Conservation (phyloP, 2,888 invertebrate genomes). For the Drosophila vallismaia region DNA sequence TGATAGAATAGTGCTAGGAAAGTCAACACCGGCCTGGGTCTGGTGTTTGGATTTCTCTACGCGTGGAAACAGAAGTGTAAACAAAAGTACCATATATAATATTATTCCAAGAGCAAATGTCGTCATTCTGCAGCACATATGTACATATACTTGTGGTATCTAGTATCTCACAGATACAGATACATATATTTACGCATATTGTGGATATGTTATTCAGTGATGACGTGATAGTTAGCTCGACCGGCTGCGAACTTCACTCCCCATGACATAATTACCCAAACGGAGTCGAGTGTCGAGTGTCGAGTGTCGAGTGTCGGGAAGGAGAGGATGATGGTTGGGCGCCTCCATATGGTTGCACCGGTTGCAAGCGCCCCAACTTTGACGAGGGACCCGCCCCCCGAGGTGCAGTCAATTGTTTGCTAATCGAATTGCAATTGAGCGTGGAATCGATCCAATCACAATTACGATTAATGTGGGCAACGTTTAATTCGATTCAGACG, state of each 20-base stretch:
- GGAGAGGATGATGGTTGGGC: slow-evolving; percentile 16
- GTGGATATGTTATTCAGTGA: background rate
- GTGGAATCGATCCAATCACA: slow-evolving; percentile 25
- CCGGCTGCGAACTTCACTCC: slow-evolving; percentile 13
- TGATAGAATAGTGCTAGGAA: background rate
- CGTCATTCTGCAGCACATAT: slow-evolving; percentile 19
- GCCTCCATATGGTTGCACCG: slow-evolving; percentile 24
- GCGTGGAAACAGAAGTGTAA: slow-evolving; percentile 19
- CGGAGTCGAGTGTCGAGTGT: slow-evolving; percentile 20
- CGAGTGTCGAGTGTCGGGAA: no score
- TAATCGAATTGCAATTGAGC: slow-evolving; percentile 31
- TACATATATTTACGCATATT: background rate
- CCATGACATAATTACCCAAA: slow-evolving; percentile 45
- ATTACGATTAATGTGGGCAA: slow-evolving; percentile 10
- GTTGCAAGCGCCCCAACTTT: background rate
- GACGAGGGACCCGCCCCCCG: background rate
- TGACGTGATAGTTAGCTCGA: slow-evolving; percentile 39
- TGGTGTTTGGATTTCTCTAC: background rate
- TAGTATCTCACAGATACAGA: slow-evolving; percentile 4
- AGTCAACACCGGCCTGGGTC: background rate
- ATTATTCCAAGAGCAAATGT: slow-evolving; percentile 17
- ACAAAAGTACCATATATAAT: slow-evolving; percentile 12
- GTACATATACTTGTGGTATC: background rate
- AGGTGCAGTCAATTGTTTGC: slow-evolving; percentile 14
- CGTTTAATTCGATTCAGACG: slow-evolving; percentile 4